phyloP scores from a whole-genome alignment of 2,888 invertebrate genomes.

The Zonitis immaculata region DNA sequence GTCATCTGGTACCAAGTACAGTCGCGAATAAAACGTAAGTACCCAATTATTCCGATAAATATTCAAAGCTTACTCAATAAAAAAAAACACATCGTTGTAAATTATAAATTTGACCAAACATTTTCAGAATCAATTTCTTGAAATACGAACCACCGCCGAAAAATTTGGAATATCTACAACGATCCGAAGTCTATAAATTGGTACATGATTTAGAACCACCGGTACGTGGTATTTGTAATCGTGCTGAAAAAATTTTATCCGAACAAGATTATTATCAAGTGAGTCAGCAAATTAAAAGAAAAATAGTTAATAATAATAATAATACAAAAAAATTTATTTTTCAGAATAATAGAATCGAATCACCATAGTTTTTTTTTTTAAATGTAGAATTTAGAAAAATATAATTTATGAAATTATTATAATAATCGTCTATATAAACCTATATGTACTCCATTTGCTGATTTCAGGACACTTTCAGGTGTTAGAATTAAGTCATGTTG shows the following conservation, averaged over 20 bases:
- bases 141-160: constrained; percentile 81
- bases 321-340: not conserved
- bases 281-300: not conserved
- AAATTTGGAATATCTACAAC: constrained; percentile 67
- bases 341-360: not conserved
- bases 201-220: constrained; percentile 71
- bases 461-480: not conserved
- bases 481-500: constrained; percentile 11
- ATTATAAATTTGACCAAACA: not conserved
- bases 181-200: constrained; percentile 76
- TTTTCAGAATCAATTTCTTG: constrained; percentile 81
- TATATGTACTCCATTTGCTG: not conserved
- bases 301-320: not conserved
- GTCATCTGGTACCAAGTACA: constrained; percentile 48
- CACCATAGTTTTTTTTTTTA: not conserved
- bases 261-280: constrained; percentile 56
- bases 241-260: constrained; percentile 59
- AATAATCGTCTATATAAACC: not conserved
- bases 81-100: not conserved
- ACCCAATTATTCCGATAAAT: not conserved
- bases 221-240: constrained; percentile 60
- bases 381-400: not conserved
- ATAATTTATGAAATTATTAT: not conserved
- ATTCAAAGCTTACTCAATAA: not conserved
- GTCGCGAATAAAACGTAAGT: constrained; percentile 37